phyloP scores from a whole-genome alignment of 2,797 vertebrate genomes.

The Tapera naevia region DNA sequence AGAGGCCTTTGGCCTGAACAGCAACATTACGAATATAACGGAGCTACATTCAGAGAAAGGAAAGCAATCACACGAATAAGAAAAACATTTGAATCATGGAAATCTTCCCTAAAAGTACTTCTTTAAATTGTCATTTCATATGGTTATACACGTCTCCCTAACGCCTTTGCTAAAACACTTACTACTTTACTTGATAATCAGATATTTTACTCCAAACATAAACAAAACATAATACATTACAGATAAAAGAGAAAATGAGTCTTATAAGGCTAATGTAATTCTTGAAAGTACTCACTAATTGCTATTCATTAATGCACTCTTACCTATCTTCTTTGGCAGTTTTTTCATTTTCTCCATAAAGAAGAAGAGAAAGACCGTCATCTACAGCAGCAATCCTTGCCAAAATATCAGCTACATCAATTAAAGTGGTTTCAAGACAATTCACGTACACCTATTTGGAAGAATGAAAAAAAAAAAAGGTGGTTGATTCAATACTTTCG shows the following conservation, averaged over 20 bases:
- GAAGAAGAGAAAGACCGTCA: constrained; percentile 87
- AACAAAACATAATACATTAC: not conserved
- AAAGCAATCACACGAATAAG: not conserved
- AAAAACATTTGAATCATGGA: not conserved
- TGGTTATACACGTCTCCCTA: not conserved
- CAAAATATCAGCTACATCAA: constrained; percentile 88
- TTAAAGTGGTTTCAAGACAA: constrained; percentile 82
- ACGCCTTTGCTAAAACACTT: not conserved
- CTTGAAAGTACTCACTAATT: constrained; percentile 1
- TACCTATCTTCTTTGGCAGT: constrained; percentile 79
- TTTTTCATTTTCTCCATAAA: constrained; percentile 83
- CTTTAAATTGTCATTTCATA: not conserved
- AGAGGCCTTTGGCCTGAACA: not conserved
- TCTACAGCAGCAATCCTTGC: constrained; percentile 88
- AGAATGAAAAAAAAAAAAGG: not conserved
- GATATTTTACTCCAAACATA: not conserved
- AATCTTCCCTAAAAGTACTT: not conserved
- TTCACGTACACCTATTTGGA: constrained; percentile 78
- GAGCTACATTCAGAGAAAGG: not conserved
- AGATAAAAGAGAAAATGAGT: not conserved
- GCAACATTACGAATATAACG: not conserved
- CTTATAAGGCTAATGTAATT: not conserved
- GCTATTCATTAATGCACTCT: not conserved
- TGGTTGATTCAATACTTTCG: not conserved
- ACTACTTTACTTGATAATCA: not conserved